phyloP scores from a whole-genome alignment of 2,888 invertebrate genomes.

The Tanytarsus gracilentus region DNA sequence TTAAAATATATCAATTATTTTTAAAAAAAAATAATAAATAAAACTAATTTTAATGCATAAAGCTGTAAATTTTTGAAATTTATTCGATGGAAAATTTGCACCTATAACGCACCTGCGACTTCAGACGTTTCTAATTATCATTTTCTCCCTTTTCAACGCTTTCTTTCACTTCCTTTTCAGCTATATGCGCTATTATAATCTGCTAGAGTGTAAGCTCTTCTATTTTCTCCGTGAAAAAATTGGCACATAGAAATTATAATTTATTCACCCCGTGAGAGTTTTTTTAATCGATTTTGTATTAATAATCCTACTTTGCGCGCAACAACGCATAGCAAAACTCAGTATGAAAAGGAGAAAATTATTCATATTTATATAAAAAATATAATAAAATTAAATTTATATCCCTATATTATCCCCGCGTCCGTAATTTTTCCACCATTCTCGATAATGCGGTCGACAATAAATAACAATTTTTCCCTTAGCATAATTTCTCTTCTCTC shows the following conservation, averaged over 20 bases:
- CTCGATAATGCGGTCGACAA: conserved; percentile 29
- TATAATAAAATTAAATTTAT: conserved; percentile 29
- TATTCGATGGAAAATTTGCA: too few species aligned
- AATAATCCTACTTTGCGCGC: conserved; percentile 19
- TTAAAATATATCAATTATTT: conserved; percentile 2
- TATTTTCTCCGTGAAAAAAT: neutral
- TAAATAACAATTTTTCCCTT: conserved; percentile 23
- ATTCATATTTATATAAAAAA: conserved; percentile 27
- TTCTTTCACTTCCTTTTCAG: neutral
- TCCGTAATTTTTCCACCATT: neutral
- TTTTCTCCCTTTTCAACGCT: conserved; percentile 2
- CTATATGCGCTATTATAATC: conserved; percentile 23
- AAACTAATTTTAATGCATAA: conserved; percentile 1
- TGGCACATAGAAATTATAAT: conserved; percentile 23
- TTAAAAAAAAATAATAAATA: too few species aligned
- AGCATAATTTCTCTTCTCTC: neutral
- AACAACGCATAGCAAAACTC: neutral
- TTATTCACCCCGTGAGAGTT: conserved; percentile 28
- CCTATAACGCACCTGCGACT: neutral
- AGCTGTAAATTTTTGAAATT: neutral
- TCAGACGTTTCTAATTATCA: conserved; percentile 9
- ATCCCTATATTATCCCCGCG: conserved; percentile 19
- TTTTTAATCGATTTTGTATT: conserved; percentile 30
- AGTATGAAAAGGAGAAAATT: conserved; percentile 1
- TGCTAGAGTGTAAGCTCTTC: neutral